These are phyloP conservation scores for Hippocampus kuda DNA, from an alignment of 2,797 vertebrate species.

Conservation along the genomic window DNA sequence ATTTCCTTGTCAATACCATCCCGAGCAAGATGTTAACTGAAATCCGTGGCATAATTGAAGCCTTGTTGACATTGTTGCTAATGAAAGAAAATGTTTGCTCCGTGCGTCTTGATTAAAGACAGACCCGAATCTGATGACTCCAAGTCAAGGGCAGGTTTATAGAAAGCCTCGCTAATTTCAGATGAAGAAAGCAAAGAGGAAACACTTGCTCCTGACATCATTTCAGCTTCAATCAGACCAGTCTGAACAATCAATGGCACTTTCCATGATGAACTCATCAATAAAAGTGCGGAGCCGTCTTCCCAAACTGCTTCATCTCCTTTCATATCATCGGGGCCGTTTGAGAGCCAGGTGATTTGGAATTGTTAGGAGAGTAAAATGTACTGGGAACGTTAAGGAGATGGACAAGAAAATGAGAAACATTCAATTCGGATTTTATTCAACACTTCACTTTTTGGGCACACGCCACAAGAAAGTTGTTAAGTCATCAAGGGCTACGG, in stretches of 20 bases:
- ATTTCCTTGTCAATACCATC: slow-evolving; percentile 38
- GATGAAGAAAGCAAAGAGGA: slow-evolving; percentile 28
- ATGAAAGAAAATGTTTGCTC: slow-evolving; percentile 21
- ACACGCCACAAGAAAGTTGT: slow-evolving; percentile 46
- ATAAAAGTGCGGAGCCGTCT: slow-evolving; percentile 10
- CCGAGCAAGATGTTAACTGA: neutral
- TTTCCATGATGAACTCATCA: slow-evolving; percentile 34
- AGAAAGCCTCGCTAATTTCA: slow-evolving; percentile 13
- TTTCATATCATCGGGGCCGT: slow-evolving; percentile 4
- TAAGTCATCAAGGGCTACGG: slow-evolving; percentile 46
- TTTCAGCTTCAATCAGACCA: slow-evolving; percentile 21
- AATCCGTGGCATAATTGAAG: slow-evolving; percentile 33
- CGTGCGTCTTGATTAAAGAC: slow-evolving; percentile 32
- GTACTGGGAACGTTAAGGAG: neutral
- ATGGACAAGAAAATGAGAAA: slow-evolving; percentile 6
- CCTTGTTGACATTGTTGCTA: slow-evolving; percentile 21
- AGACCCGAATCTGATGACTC: slow-evolving; percentile 36
- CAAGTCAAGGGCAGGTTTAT: slow-evolving; percentile 36
- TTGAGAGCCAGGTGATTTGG: neutral
- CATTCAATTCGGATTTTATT: neutral
- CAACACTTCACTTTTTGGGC: slow-evolving; percentile 27
- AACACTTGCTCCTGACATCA: slow-evolving; percentile 32
- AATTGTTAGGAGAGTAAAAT: neutral
- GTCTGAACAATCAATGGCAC: slow-evolving; percentile 18
- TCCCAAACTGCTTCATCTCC: slow-evolving; percentile 10